phyloP scores from a whole-genome alignment of 2,113 vertebrate species.

The Irena cyanogastra region DNA sequence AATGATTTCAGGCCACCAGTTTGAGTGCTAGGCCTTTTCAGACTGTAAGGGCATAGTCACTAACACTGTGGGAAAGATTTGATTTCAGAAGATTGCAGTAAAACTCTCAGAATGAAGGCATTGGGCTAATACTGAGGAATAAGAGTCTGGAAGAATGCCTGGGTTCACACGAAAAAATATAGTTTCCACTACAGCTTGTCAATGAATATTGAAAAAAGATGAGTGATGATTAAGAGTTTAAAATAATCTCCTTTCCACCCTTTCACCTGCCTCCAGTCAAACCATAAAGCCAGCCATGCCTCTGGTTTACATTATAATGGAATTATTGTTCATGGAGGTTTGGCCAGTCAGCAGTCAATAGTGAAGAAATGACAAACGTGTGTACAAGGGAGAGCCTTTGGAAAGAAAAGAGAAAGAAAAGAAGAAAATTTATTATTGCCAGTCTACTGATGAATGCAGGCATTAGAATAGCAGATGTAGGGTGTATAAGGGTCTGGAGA shows the following conservation, averaged over 20 bases:
- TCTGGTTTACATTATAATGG: slow-evolving; percentile 39
- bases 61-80: background rate
- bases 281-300: slow-evolving; percentile 23
- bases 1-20: background rate
- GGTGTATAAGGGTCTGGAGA: slow-evolving; percentile 37
- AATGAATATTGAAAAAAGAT: slow-evolving; percentile 43
- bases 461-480: slow-evolving; percentile 77
- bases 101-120: background rate
- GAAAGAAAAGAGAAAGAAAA: slow-evolving; percentile 32
- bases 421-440: slow-evolving; percentile 70
- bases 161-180: background rate
- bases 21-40: background rate
- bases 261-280: slow-evolving; percentile 59
- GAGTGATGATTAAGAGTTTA: slow-evolving; percentile 49
- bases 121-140: background rate
- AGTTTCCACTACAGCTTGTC: slow-evolving; percentile 24
- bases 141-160: background rate
- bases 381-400: background rate
- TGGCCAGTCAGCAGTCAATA: slow-evolving; percentile 10
- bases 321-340: background rate
- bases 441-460: slow-evolving; percentile 68
- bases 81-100: background rate
- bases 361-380: slow-evolving; percentile 28
- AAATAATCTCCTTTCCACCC: slow-evolving; percentile 54
- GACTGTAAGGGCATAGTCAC: background rate